A percentile compares a stretch with the other conserved stretches of the same genome.
These are phyloP conservation scores for Apoderus coryli DNA, from an alignment of 2,888 invertebrate species.

Conservation along the genomic window DNA sequence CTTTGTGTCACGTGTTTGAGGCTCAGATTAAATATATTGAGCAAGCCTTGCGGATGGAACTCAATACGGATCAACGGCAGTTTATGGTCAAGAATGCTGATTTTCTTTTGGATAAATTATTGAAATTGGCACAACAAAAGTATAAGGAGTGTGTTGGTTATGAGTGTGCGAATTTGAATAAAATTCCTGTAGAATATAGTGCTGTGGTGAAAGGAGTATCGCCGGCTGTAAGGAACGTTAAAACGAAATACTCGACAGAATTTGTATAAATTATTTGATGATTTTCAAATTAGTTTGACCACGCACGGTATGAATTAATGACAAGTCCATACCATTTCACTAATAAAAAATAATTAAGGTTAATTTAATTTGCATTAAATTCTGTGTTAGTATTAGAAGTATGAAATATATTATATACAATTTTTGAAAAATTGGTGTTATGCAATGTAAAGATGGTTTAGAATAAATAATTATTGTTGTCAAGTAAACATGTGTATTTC, in stretches of 20 bases:
- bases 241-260: slow-evolving; percentile 53
- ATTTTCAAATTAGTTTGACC: too few species aligned
- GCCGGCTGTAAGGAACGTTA: slow-evolving; percentile 39
- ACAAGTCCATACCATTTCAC: too few species aligned
- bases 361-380: too few species aligned
- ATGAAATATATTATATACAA: too few species aligned
- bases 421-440: too few species aligned
- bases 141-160: slow-evolving; percentile 46
- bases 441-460: too few species aligned
- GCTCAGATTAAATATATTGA: slow-evolving; percentile 55
- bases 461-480: too few species aligned
- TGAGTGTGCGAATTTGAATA: slow-evolving; percentile 39
- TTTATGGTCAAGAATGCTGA: slow-evolving; percentile 52
- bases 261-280: slow-evolving; percentile 22
- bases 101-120: slow-evolving; percentile 52
- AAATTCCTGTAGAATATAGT: slow-evolving; percentile 40
- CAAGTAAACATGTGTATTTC: too few species aligned
- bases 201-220: slow-evolving; percentile 37
- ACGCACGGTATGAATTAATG: too few species aligned
- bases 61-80: slow-evolving; percentile 35
- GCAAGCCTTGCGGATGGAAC: slow-evolving; percentile 38
- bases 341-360: too few species aligned
- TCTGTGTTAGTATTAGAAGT: too few species aligned
- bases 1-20: slow-evolving; percentile 57
- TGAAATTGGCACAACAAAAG: slow-evolving; percentile 46